A percentile compares a stretch with the other conserved stretches of the same genome.
phyloP scores from a whole-genome alignment of 2,888 invertebrate genomes.

The Stegana nigrithorax region DNA sequence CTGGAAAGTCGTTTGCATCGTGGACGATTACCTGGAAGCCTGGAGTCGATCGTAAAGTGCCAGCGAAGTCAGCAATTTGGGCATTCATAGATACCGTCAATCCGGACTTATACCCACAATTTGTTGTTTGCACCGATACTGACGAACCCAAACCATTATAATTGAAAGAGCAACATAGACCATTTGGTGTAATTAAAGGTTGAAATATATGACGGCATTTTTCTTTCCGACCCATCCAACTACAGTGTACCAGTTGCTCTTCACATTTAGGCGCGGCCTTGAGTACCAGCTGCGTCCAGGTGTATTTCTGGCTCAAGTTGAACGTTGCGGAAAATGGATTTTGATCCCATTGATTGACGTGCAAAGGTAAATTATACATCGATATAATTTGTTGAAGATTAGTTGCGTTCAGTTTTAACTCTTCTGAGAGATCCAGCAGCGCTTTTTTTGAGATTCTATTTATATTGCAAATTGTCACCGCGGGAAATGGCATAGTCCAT shows the following conservation, averaged over 20 bases:
- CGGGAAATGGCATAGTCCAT: constrained; percentile 71
- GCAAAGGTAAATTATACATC: constrained; percentile 35
- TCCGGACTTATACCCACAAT: constrained; percentile 75
- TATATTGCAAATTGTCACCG: constrained; percentile 71
- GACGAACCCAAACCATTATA: constrained; percentile 68
- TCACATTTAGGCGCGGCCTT: constrained; percentile 71
- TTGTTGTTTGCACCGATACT: constrained; percentile 69
- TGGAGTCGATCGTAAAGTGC: constrained; percentile 70
- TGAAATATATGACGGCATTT: constrained; percentile 71
- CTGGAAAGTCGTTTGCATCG: constrained; percentile 73
- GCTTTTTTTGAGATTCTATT: constrained; percentile 69
- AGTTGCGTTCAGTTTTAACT: constrained; percentile 62
- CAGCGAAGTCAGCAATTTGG: constrained; percentile 72
- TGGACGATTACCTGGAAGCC: constrained; percentile 75
- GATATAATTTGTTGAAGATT: constrained; percentile 41
- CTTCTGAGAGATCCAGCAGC: constrained; percentile 46
- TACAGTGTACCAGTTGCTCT: constrained; percentile 71
- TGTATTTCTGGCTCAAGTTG: constrained; percentile 38
- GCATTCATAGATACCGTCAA: constrained; percentile 72
- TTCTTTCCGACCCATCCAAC: constrained; percentile 72
- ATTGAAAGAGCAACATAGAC: constrained; percentile 77
- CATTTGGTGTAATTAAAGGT: constrained; percentile 69
- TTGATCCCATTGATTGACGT: no score
- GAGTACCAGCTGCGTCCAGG: constrained; percentile 40
- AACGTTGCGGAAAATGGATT: no score